Base-by-base conservation (phyloP, 2,113 vertebrate genomes). In the Fregetta grallaria region DNA sequence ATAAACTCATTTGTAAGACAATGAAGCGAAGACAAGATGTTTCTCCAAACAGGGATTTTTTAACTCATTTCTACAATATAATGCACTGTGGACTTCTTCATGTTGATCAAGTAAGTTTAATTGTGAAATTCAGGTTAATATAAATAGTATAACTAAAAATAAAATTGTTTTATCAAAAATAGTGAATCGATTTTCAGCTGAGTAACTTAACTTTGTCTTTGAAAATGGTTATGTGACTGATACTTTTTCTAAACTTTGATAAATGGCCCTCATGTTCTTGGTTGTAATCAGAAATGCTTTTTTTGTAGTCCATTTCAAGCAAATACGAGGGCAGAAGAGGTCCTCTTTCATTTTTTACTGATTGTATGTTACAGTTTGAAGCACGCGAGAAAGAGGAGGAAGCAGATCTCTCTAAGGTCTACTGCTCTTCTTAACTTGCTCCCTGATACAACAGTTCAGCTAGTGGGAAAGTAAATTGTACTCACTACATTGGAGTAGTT, bases 1-100 rank as follows among this genome's bases (percentile, higher is more conserved):
- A 99, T 97, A 99, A 99, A 90, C 98, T 99, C 67, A 99, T 99
- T 97, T 99, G 99, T 97, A 99, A 99, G 97, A 99, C 99, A 97
- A 99, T 99, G 99, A 99, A 99, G 96, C 98, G 99, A 97, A 98
- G 99, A 90, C 99, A 99, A 98, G 99, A 99, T 73, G 99, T 99
- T 94, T 99, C 99, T 76, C 99, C 99, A 83, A 99, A 99, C 97
- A 98, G 98, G 26, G 99, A 99, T 98, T 99, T 99, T 98, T 98
- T 99, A 94, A 99, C 99, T 74, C 99, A 99, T 98, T 99, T 99
- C 97, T 99, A 99, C 98, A 99, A 99, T 97, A 99, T 99, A 97
- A 99, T 99, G 99, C 99, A 99, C 96, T 99, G 99, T 94, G 99
- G 99, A 94, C 98, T 99, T 90, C 98, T 99, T 98, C 99, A 99